Evolutionary conservation across 2,797 vertebrate genomes (phyloP).

Genomic region (Iguana delicatissima): DNA sequence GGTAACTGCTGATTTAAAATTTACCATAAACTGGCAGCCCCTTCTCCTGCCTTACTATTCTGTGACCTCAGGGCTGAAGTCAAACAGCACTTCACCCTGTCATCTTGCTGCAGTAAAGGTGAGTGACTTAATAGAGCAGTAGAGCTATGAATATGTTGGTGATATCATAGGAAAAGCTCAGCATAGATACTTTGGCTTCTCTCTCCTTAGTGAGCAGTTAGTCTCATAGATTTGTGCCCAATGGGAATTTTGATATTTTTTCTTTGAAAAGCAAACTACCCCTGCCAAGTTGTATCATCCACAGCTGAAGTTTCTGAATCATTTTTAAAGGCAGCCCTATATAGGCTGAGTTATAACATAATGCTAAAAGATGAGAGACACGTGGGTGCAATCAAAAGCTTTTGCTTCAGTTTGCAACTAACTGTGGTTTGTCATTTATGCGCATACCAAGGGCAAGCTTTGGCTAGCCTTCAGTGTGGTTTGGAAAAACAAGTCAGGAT

Average conservation of each 20-base stretch:
- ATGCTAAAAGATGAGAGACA: too few species aligned
- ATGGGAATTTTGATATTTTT: not conserved
- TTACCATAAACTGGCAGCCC: not conserved
- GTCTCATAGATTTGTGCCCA: not conserved
- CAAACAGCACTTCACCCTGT: slow-evolving; percentile 4
- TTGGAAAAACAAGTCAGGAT: too few species aligned
- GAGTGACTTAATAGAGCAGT: not conserved
- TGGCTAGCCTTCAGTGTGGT: too few species aligned
- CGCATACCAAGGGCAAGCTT: too few species aligned
- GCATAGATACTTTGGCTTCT: not conserved
- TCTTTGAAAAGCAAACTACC: not conserved
- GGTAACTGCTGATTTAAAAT: slow-evolving; percentile 1
- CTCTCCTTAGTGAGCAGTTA: not conserved
- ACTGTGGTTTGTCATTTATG: too few species aligned
- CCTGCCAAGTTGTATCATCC: not conserved
- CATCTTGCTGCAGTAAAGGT: not conserved
- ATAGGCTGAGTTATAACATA: not conserved
- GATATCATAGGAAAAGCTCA: not conserved
- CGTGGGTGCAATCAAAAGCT: not conserved
- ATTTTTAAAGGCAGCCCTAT: too few species aligned
- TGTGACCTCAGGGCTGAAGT: not conserved
- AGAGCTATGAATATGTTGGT: slow-evolving; percentile 1
- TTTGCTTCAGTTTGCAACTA: not conserved
- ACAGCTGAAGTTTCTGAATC: not conserved
- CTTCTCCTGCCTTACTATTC: not conserved